Evolutionary conservation across 1,140 invertebrate genomes (phyloP).

Genomic region (Zaprionus tsacasi): DNA sequence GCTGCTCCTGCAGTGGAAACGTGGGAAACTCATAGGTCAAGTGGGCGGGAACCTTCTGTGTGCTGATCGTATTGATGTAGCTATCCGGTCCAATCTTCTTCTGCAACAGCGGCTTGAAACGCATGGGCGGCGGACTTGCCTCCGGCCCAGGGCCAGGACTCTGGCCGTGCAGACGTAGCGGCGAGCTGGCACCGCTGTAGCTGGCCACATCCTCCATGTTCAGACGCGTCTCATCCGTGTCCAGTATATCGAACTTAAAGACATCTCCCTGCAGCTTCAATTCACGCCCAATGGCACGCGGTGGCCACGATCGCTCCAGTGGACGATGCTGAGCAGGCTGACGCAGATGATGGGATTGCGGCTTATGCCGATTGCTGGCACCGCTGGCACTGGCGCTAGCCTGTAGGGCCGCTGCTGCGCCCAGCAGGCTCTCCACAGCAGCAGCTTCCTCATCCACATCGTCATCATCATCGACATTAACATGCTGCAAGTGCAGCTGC

Average conservation of each 20-base stretch:
- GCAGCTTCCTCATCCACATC: constrained; percentile 73
- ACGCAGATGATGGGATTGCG: constrained; percentile 72
- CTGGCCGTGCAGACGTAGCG: constrained; percentile 42
- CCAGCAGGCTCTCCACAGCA: constrained; percentile 74
- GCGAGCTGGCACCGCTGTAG: constrained; percentile 60
- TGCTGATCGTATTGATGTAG: constrained; percentile 87
- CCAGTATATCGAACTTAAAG: constrained; percentile 90
- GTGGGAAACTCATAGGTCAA: constrained; percentile 86
- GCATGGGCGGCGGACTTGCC: constrained; percentile 79
- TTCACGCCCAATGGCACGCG: constrained; percentile 74
- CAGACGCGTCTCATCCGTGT: constrained; percentile 86
- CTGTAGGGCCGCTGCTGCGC: constrained; percentile 73
- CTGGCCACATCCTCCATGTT: constrained; percentile 24
- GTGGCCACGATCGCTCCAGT: constrained; percentile 86
- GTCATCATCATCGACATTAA: constrained; percentile 51
- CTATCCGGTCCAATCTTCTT: constrained; percentile 89
- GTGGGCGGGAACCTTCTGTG: constrained; percentile 85
- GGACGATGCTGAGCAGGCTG: constrained; percentile 85
- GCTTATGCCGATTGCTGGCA: constrained; percentile 53
- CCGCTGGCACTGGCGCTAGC: constrained; percentile 37
- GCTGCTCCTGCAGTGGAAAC: constrained; percentile 82
- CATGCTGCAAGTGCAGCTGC: constrained; percentile 18
- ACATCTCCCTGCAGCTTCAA: constrained; percentile 87
- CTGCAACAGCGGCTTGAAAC: constrained; percentile 86
- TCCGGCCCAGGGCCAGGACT: constrained; percentile 5